phyloP scores from a whole-genome alignment of 1,140 invertebrate genomes.

The Anadara kagoshimensis region DNA sequence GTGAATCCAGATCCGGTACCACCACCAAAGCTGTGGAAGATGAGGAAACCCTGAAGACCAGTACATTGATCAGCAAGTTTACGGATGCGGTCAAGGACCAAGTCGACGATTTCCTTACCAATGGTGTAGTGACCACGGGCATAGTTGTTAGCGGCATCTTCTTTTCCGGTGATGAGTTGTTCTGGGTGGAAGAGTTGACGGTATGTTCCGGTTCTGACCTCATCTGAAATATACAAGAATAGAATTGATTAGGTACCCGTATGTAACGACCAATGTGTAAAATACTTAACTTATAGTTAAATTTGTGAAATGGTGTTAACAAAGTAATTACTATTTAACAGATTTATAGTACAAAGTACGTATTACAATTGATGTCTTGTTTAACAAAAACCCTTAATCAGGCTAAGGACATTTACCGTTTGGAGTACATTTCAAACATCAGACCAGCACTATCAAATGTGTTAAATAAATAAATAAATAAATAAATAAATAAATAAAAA shows the following conservation, averaged over 20 bases:
- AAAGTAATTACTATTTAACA: too few relatives aligned
- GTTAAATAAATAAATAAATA: too few relatives aligned
- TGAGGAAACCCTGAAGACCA: constrained; percentile 49
- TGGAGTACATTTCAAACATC: too few relatives aligned
- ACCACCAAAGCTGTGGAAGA: constrained; percentile 51
- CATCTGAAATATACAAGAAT: constrained; percentile 56
- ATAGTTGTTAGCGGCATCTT: constrained; percentile 85
- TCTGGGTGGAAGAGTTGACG: constrained; percentile 74
- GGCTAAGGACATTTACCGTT: too few relatives aligned
- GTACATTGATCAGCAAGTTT: constrained; percentile 40
- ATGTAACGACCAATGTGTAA: too few relatives aligned
- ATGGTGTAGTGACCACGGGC: constrained; percentile 93
- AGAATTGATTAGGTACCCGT: neutral
- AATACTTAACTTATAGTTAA: too few relatives aligned
- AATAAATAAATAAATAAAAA: too few relatives aligned
- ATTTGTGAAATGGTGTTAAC: too few relatives aligned
- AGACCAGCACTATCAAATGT: too few relatives aligned
- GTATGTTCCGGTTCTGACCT: constrained; percentile 50
- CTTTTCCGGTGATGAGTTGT: constrained; percentile 78
- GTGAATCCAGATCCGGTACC: constrained; percentile 92
- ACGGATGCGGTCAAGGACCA: constrained; percentile 34
- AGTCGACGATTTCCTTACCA: constrained; percentile 87
- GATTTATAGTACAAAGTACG: too few relatives aligned
- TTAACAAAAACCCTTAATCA: too few relatives aligned
- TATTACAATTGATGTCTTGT: too few relatives aligned